A percentile compares a stretch with the other conserved stretches of the same genome.
Conservation (phyloP, 2,888 invertebrate genomes). For the Drosophila anomelani region DNA sequence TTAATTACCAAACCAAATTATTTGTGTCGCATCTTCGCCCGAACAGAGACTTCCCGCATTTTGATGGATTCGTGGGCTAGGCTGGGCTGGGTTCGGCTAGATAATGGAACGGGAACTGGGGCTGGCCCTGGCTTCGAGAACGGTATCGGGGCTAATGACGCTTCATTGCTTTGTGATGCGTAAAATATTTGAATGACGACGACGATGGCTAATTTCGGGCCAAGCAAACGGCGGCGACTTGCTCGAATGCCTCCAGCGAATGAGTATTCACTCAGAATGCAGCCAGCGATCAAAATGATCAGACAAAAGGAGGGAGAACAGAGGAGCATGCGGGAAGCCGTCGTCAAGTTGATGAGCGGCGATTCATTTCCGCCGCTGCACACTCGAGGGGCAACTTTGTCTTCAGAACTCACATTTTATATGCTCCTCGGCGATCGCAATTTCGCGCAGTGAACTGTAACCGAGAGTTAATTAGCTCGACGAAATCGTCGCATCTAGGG, state of each 20-base stretch:
- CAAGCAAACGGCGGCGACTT: slow-evolving; percentile 48
- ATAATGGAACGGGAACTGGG: slow-evolving; percentile 31
- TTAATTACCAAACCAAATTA: slow-evolving; percentile 70
- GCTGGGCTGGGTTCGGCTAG: slow-evolving; percentile 21
- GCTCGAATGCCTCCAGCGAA: slow-evolving; percentile 63
- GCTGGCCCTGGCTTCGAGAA: slow-evolving; percentile 14
- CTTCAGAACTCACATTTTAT: slow-evolving; percentile 57
- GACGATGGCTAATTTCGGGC: slow-evolving; percentile 49
- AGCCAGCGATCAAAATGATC: slow-evolving; percentile 23
- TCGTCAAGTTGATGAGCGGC: slow-evolving; percentile 61
- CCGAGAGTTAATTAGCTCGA: slow-evolving; percentile 77
- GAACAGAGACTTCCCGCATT: slow-evolving; percentile 69
- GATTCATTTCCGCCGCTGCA: slow-evolving; percentile 69
- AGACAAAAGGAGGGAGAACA: slow-evolving; percentile 43
- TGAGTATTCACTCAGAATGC: slow-evolving; percentile 36
- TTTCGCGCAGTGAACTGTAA: slow-evolving; percentile 76
- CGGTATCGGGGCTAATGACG: slow-evolving; percentile 66
- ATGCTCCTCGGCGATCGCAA: slow-evolving; percentile 54
- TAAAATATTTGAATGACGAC: slow-evolving; percentile 58
- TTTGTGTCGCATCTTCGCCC: slow-evolving; percentile 17
- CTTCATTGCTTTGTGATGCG: slow-evolving; percentile 75
- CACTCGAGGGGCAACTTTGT: slow-evolving; percentile 36
- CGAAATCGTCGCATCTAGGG: slow-evolving; percentile 60
- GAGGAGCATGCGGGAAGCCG: slow-evolving; percentile 65
- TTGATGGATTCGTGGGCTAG: slow-evolving; percentile 60